A percentile compares a stretch with the other conserved stretches of the same genome.
These are phyloP conservation scores for Tiaroga cobitis DNA, from an alignment of 2,797 vertebrate species.

Conservation along the genomic window DNA sequence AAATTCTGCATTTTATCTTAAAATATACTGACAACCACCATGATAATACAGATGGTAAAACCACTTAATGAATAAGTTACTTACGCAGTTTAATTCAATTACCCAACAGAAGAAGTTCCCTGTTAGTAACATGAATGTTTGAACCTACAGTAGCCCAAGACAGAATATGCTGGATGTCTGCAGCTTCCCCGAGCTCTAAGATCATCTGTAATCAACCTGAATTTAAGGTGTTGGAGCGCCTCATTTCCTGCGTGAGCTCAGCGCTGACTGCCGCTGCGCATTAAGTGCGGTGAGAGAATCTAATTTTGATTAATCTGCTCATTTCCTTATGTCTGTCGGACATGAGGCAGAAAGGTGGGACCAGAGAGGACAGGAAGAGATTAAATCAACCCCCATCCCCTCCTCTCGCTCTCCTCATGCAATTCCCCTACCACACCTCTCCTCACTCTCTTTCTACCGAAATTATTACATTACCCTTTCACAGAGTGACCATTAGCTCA, in stretches of 20 bases:
- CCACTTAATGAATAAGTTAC: background rate
- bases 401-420: conserved; percentile 68
- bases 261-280: conserved; percentile 70
- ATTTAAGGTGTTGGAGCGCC: conserved; percentile 62
- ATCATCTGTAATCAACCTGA: conserved; percentile 57
- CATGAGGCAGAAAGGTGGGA: conserved; percentile 69
- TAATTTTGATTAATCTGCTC: conserved; percentile 77
- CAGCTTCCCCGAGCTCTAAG: conserved; percentile 25
- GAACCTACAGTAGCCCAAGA: conserved; percentile 10
- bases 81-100: conserved; percentile 31
- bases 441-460: conserved; percentile 59
- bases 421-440: conserved; percentile 61
- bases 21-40: background rate
- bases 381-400: conserved; percentile 75
- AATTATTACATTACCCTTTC: conserved; percentile 80
- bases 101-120: conserved; percentile 8
- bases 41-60: background rate
- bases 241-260: conserved; percentile 60
- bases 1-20: background rate
- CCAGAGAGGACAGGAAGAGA: conserved; percentile 71
- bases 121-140: conserved; percentile 27
- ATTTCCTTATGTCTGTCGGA: conserved; percentile 72
- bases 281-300: conserved; percentile 72
- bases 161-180: conserved; percentile 6
- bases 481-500: conserved; percentile 78